phyloP scores from a whole-genome alignment of 2,797 vertebrate species.

The Pelochelys cantorii region DNA sequence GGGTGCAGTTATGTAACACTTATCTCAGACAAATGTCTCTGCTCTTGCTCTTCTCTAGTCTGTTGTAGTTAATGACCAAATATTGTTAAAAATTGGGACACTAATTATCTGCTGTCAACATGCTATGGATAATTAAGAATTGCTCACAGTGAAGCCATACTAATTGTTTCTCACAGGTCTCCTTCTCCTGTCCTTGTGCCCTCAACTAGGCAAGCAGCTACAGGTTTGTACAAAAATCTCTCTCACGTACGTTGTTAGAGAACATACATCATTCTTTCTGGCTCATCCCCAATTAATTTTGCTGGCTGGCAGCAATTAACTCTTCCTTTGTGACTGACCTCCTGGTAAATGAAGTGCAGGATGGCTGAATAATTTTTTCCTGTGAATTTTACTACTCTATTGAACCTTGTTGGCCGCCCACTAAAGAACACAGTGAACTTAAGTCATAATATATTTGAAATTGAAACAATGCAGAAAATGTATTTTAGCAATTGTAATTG shows the following conservation, averaged over 20 bases:
- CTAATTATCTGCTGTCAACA: conserved; percentile 88
- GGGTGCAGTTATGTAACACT: conserved; percentile 37
- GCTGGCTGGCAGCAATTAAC: conserved; percentile 82
- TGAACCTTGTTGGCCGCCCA: conserved; percentile 65
- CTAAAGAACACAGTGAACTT: conserved; percentile 50
- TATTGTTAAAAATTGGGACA: conserved; percentile 83
- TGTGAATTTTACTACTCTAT: conserved; percentile 59
- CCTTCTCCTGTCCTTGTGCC: conserved; percentile 78
- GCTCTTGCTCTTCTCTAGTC: conserved; percentile 74
- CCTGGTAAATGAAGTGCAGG: conserved; percentile 76
- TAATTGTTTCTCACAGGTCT: conserved; percentile 84
- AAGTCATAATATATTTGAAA: conserved; percentile 65
- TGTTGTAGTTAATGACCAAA: conserved; percentile 82
- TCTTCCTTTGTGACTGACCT: conserved; percentile 78
- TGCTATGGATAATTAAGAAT: conserved; percentile 86
- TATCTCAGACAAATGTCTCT: conserved; percentile 68
- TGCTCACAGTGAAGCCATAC: conserved; percentile 75
- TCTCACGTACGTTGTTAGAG: conserved; percentile 82
- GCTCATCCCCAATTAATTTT: conserved; percentile 80
- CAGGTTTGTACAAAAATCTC: conserved; percentile 80
- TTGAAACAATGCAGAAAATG: conserved; percentile 41
- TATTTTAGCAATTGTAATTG: conserved; percentile 54
- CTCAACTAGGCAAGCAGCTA: conserved; percentile 80
- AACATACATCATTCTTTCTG: conserved; percentile 85
- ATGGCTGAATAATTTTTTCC: conserved; percentile 53